Conservation (phyloP, 2,797 vertebrate genomes). For the Oceanodroma leucorhoa region DNA sequence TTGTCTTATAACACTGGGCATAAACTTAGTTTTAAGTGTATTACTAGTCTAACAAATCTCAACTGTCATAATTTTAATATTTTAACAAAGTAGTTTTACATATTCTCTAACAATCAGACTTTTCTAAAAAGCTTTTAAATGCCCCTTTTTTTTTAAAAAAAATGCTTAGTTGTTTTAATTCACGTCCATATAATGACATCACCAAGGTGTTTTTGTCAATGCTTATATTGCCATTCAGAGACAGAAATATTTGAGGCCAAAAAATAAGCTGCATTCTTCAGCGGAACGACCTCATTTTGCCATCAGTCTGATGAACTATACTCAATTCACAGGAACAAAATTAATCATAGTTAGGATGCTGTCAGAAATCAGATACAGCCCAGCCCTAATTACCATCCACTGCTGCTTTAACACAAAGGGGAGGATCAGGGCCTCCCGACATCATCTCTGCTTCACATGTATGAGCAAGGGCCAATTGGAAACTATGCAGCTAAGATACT, state of each 20-base stretch:
- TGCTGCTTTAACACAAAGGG: background rate
- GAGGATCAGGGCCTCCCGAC: background rate
- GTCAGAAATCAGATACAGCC: background rate
- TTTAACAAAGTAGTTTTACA: background rate
- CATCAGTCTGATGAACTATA: background rate
- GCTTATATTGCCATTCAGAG: background rate
- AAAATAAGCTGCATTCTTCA: background rate
- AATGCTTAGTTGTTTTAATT: background rate
- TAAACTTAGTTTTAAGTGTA: background rate
- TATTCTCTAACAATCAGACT: background rate
- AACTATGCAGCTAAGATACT: background rate
- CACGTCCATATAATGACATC: background rate
- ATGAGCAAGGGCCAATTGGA: background rate
- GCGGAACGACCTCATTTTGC: background rate
- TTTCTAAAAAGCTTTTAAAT: background rate
- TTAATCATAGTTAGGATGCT: background rate
- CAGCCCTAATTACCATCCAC: background rate
- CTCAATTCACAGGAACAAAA: background rate
- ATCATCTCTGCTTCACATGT: accelerated
- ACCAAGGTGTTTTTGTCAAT: background rate
- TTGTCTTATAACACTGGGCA: background rate
- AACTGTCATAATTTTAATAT: background rate
- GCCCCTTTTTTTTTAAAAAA: background rate
- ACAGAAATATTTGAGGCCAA: background rate
- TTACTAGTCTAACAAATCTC: background rate